phyloP scores from a whole-genome alignment of 2,888 invertebrate species.

The Zaprionus lineosus region DNA sequence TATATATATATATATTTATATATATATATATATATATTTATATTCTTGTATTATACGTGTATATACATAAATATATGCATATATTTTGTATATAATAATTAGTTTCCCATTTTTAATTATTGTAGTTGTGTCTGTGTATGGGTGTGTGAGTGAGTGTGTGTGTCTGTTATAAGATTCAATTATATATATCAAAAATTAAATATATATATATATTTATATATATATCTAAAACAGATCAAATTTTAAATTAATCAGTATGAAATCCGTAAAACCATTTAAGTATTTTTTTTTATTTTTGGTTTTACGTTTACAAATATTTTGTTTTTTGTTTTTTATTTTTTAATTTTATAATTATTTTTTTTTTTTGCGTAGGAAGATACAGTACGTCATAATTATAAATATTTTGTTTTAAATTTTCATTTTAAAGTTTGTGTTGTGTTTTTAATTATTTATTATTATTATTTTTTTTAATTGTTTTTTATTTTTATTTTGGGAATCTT shows the following conservation, averaged over 20 bases:
- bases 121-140: constrained; percentile 43
- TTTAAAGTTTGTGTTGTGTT: no score
- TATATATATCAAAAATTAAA: constrained; percentile 50
- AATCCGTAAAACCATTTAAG: constrained; percentile 22
- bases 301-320: constrained; percentile 57
- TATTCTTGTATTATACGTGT: constrained; percentile 59
- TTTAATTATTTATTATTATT: neutral
- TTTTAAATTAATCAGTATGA: constrained; percentile 42
- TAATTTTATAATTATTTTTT: no score
- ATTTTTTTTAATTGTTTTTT: constrained; percentile 9
- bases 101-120: constrained; percentile 49
- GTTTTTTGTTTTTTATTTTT: no score
- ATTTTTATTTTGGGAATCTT: constrained; percentile 13
- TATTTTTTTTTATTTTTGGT: constrained; percentile 25
- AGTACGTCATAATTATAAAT: constrained; percentile 43
- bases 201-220: no score
- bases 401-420: constrained; percentile 14
- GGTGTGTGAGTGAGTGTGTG: constrained; percentile 32
- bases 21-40: constrained; percentile 66
- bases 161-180: constrained; percentile 23
- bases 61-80: constrained; percentile 71
- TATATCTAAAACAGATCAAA: constrained; percentile 44
- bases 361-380: constrained; percentile 63
- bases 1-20: constrained; percentile 35
- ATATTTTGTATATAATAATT: constrained; percentile 64